Conservation (phyloP, 2,888 invertebrate genomes). For the Platycheirus albimanus region DNA sequence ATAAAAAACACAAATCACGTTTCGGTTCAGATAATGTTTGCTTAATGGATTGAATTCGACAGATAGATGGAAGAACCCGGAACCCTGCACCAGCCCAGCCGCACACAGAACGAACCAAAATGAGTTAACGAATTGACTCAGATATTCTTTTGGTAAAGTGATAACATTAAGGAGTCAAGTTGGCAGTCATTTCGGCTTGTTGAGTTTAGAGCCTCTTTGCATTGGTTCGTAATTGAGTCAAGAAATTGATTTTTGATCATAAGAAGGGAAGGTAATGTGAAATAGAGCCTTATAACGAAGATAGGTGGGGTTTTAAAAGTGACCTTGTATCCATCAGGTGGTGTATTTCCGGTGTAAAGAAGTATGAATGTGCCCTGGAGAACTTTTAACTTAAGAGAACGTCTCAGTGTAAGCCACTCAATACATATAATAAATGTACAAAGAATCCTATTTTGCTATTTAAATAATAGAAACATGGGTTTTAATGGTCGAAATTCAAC, state of each 20-base stretch:
- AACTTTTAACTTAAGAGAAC: too few relatives aligned
- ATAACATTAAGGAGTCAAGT: constrained; percentile 46
- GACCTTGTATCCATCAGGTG: too few relatives aligned
- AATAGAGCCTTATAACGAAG: too few relatives aligned
- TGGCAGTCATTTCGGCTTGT: constrained; percentile 42
- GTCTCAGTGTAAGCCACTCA: too few relatives aligned
- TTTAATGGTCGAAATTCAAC: too few relatives aligned
- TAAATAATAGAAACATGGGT: too few relatives aligned
- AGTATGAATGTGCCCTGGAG: too few relatives aligned
- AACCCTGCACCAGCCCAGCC: background rate
- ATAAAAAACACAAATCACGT: constrained; percentile 73
- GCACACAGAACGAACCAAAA: constrained; percentile 19
- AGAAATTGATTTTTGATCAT: constrained; percentile 44
- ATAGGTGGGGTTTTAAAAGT: too few relatives aligned
- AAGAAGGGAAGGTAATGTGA: background rate
- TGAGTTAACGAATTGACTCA: constrained; percentile 42
- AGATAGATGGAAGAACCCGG: constrained; percentile 2
- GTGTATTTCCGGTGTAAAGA: too few relatives aligned
- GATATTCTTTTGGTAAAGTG: constrained; percentile 50
- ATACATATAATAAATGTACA: too few relatives aligned
- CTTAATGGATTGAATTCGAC: constrained; percentile 73
- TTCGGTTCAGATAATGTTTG: constrained; percentile 72
- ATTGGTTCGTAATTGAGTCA: constrained; percentile 42
- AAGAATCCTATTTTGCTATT: too few relatives aligned
- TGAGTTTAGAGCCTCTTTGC: constrained; percentile 26